phyloP scores from a whole-genome alignment of 2,888 invertebrate genomes.

The Brachyopa scutellaris region DNA sequence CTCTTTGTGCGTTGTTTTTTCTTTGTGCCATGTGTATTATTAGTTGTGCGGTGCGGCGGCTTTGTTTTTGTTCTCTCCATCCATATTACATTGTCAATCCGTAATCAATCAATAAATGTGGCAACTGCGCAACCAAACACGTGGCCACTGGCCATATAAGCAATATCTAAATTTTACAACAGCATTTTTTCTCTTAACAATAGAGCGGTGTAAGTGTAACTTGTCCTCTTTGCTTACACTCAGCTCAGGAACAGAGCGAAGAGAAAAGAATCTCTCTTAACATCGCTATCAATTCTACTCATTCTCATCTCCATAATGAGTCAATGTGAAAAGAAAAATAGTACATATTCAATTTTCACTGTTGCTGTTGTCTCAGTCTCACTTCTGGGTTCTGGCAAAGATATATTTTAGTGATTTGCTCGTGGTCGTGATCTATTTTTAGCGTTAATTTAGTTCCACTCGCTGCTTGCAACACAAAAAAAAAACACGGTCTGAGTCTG shows the following conservation, averaged over 20 bases:
- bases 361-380: neutral
- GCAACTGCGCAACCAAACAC: slow-evolving; percentile 44
- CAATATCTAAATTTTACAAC: too few relatives aligned
- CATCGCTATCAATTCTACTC: too few relatives aligned
- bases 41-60: slow-evolving; percentile 1
- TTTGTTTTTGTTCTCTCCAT: slow-evolving; percentile 13
- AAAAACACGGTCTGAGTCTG: neutral
- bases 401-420: neutral
- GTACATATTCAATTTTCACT: too few relatives aligned
- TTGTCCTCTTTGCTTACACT: too few relatives aligned
- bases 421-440: slow-evolving; percentile 44
- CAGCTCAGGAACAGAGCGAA: too few relatives aligned
- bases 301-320: too few relatives aligned
- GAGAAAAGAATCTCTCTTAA: too few relatives aligned
- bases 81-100: slow-evolving; percentile 7
- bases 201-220: too few relatives aligned
- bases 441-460: slow-evolving; percentile 12
- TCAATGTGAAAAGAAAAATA: too few relatives aligned
- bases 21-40: neutral
- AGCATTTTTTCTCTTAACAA: slow-evolving; percentile 15
- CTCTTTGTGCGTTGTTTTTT: slow-evolving; percentile 29
- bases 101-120: slow-evolving; percentile 52
- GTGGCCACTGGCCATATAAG: slow-evolving; percentile 31
- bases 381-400: too few relatives aligned
- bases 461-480: neutral